These are phyloP conservation scores for Epinephelus cyanopodus DNA, from an alignment of 2,113 vertebrate species.

Conservation along the genomic window DNA sequence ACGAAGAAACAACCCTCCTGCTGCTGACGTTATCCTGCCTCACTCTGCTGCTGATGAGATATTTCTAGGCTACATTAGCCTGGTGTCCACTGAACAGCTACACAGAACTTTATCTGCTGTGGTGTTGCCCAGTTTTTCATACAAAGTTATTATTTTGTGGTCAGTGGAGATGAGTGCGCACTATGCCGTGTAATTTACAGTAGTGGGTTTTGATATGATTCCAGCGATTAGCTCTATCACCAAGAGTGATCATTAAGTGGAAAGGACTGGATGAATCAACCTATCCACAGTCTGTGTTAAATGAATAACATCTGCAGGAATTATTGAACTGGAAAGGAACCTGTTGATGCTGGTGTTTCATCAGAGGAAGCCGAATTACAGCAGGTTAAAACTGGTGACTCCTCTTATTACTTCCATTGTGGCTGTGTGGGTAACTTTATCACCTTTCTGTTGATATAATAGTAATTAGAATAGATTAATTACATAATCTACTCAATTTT, in stretches of 20 bases:
- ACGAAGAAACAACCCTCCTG: slow-evolving; percentile 2
- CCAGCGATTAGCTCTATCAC: neutral
- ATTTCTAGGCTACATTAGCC: slow-evolving; percentile 42
- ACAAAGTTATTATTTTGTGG: neutral
- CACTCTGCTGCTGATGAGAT: slow-evolving; percentile 47
- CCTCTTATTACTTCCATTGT: neutral
- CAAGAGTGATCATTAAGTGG: slow-evolving; percentile 46
- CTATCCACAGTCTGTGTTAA: slow-evolving; percentile 19
- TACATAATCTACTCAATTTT: neutral
- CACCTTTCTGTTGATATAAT: neutral
- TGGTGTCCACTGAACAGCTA: neutral
- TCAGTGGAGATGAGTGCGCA: neutral
- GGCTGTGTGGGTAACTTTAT: neutral
- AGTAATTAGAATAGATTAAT: neutral
- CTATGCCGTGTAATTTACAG: neutral
- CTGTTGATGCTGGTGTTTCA: neutral
- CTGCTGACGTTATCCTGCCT: slow-evolving; percentile 47
- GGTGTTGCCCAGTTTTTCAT: neutral
- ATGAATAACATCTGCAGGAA: slow-evolving; percentile 19
- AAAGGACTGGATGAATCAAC: slow-evolving; percentile 38
- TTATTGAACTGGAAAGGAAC: slow-evolving; percentile 40
- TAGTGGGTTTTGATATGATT: neutral
- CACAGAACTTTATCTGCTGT: neutral
- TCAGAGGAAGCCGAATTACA: neutral
- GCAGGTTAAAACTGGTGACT: neutral